phyloP scores from a whole-genome alignment of 2,113 vertebrate species.

The Protomyctophum bolini region DNA sequence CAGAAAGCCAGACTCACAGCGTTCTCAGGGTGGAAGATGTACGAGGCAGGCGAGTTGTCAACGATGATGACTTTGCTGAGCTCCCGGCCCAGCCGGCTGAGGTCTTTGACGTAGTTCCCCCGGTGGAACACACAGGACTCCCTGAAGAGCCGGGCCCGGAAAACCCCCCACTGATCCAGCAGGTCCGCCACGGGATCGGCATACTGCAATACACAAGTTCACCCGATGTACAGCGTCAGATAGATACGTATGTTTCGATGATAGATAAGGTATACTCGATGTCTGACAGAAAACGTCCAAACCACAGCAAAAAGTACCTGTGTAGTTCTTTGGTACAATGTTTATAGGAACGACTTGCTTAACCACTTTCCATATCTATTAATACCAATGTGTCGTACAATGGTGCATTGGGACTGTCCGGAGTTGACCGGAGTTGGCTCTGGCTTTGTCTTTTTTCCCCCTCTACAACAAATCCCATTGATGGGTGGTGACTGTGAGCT shows the following conservation, averaged over 20 bases:
- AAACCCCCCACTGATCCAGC: conserved; percentile 95
- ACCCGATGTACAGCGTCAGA: neutral
- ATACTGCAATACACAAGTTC: conserved; percentile 77
- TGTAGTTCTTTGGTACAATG: too few species aligned
- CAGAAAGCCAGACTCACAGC: conserved; percentile 82
- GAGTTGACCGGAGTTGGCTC: too few species aligned
- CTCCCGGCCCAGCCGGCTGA: conserved; percentile 93
- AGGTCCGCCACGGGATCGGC: conserved; percentile 97
- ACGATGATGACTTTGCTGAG: conserved; percentile 96
- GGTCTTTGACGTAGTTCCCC: conserved; percentile 98
- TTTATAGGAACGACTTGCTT: too few species aligned
- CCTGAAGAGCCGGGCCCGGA: conserved; percentile 93
- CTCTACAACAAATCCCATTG: too few species aligned
- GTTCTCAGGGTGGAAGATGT: conserved; percentile 98
- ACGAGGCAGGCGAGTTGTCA: conserved; percentile 97
- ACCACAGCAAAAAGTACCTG: too few species aligned
- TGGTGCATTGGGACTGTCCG: too few species aligned
- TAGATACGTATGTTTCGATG: neutral
- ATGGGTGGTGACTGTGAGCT: too few species aligned
- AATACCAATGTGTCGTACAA: too few species aligned
- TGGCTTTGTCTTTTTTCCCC: too few species aligned
- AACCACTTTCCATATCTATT: too few species aligned
- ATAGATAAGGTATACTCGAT: too few species aligned
- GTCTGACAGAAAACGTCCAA: too few species aligned
- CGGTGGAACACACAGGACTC: conserved; percentile 98